These are phyloP conservation scores for Hemichromis elongatus DNA, from an alignment of 2,113 vertebrate species.

Conservation along the genomic window DNA sequence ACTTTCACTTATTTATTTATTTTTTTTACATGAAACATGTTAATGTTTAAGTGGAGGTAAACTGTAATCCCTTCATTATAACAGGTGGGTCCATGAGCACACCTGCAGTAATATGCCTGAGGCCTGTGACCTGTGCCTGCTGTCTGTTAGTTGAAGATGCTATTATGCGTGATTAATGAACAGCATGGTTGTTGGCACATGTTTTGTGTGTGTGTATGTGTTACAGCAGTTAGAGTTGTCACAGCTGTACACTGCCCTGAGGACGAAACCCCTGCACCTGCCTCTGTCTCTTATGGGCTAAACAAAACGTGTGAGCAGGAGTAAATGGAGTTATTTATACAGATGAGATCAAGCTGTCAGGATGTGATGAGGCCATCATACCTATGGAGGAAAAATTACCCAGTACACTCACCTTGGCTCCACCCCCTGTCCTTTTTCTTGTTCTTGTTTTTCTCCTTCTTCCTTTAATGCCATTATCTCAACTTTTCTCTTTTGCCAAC, in stretches of 20 bases:
- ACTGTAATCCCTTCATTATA: background rate
- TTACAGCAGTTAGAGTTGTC: slow-evolving; percentile 35
- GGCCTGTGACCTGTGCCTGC: slow-evolving; percentile 43
- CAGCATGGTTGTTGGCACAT: slow-evolving; percentile 31
- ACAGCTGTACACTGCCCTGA: slow-evolving; percentile 26
- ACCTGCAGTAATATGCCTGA: background rate
- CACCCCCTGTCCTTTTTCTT: background rate
- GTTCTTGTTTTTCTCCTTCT: background rate
- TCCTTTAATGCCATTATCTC: background rate
- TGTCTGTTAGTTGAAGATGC: slow-evolving; percentile 51
- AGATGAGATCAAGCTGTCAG: slow-evolving; percentile 15
- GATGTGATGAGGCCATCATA: background rate
- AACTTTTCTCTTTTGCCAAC: background rate
- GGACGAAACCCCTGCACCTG: slow-evolving; percentile 59
- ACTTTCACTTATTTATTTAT: background rate
- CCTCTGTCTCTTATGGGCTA: slow-evolving; percentile 45
- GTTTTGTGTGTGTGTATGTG: background rate
- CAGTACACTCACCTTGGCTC: background rate
- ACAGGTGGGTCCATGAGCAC: background rate
- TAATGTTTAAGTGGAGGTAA: background rate
- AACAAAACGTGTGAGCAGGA: slow-evolving; percentile 27
- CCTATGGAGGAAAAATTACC: background rate
- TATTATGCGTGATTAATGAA: slow-evolving; percentile 33
- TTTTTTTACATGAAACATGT: background rate
- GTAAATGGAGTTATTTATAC: background rate